Conservation (phyloP, 2,113 vertebrate species). For the Parus major region DNA sequence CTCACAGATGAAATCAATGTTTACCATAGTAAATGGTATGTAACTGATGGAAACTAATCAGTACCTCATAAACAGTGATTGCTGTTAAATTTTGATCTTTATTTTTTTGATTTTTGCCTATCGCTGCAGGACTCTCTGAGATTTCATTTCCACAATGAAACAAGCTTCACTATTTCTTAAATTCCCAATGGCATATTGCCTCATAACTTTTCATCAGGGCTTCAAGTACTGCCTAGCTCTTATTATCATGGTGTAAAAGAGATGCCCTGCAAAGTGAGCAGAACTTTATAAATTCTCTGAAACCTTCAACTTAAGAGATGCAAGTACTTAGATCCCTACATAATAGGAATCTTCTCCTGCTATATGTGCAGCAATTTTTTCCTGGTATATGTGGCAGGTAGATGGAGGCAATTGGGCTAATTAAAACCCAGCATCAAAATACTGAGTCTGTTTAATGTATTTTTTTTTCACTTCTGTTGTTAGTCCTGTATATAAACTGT, state of each 20-base stretch:
- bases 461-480: not conserved
- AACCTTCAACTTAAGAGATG: not conserved
- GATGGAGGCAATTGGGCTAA: not conserved
- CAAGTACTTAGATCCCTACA: not conserved
- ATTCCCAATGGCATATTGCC: not conserved
- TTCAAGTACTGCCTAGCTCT: not conserved
- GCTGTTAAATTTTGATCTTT: not conserved
- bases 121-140: not conserved
- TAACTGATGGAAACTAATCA: not conserved
- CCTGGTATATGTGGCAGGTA: not conserved
- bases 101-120: not conserved
- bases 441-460: not conserved
- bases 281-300: not conserved
- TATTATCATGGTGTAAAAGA: not conserved
- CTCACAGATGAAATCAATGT: not conserved
- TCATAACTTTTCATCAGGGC: not conserved
- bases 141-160: not conserved
- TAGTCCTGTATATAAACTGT: not conserved
- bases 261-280: not conserved
- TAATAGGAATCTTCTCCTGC: not conserved
- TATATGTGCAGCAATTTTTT: not conserved
- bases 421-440: not conserved
- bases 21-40: not conserved
- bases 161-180: not conserved
- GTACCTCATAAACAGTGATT: not conserved